Percentiles rank a stretch among this genome's conserved stretches.
These are phyloP conservation scores for Protophormia terraenovae DNA, from an alignment of 2,888 invertebrate species.

Conservation along the genomic window DNA sequence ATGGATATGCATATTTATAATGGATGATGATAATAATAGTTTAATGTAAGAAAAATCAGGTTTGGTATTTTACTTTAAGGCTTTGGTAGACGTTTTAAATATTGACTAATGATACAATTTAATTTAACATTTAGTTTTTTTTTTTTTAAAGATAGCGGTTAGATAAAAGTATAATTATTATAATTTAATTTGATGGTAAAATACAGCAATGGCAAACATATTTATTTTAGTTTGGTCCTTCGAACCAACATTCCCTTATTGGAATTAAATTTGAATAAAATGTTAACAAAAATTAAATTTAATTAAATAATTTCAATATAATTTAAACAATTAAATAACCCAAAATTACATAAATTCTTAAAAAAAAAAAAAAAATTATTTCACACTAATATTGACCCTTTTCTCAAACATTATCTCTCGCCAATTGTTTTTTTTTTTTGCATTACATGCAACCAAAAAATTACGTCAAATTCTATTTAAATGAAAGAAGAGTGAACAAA, in stretches of 20 bases:
- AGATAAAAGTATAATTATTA: too few relatives aligned
- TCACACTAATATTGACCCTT: constrained; percentile 33
- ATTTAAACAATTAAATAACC: background rate
- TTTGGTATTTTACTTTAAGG: background rate
- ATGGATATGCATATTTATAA: background rate
- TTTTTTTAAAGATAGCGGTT: too few relatives aligned
- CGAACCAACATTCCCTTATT: too few relatives aligned
- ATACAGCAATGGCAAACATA: too few relatives aligned
- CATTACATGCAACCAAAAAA: constrained; percentile 12
- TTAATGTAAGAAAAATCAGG: background rate
- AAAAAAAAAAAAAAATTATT: background rate
- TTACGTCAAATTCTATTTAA: constrained; percentile 26
- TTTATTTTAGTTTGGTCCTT: too few relatives aligned
- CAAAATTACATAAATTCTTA: background rate
- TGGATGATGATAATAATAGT: background rate
- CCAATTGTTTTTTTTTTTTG: background rate
- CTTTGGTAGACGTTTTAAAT: background rate
- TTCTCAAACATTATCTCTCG: background rate
- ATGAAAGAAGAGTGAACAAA: constrained; percentile 3
- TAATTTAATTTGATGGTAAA: too few relatives aligned
- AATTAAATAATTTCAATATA: background rate
- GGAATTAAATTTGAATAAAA: background rate
- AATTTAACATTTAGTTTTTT: too few relatives aligned
- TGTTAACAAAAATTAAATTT: too few relatives aligned
- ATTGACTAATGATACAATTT: too few relatives aligned